A percentile compares a stretch with the other conserved stretches of the same genome.
These are phyloP conservation scores for Aselliscus stoliczkanus DNA, from an alignment of 2,797 vertebrate species.

Conservation along the genomic window DNA sequence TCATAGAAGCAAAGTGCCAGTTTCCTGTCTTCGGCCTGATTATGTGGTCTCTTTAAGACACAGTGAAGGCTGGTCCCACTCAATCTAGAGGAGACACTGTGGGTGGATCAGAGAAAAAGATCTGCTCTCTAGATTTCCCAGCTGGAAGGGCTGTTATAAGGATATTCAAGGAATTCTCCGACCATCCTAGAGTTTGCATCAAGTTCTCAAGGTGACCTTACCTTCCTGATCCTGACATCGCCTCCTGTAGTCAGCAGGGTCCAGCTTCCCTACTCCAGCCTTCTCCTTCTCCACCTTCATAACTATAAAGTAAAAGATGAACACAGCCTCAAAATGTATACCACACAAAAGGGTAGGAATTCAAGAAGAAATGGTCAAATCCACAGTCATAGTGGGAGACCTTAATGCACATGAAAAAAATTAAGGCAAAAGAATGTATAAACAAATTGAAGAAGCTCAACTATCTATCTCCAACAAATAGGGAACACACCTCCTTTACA, in stretches of 20 bases:
- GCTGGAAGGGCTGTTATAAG: neutral
- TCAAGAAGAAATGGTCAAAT: slow-evolving; percentile 4
- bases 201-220: slow-evolving; percentile 73
- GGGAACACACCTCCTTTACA: neutral
- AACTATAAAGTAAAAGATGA: slow-evolving; percentile 53
- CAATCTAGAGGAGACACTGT: neutral
- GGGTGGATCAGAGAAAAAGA: neutral
- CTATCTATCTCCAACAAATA: neutral
- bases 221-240: slow-evolving; percentile 90
- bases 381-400: neutral
- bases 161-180: neutral
- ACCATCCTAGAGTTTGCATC: neutral
- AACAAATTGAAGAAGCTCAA: neutral
- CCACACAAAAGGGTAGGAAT: neutral
- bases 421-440: neutral
- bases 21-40: neutral
- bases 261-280: slow-evolving; percentile 81
- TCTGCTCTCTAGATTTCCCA: neutral
- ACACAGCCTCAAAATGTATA: slow-evolving; percentile 25
- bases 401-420: neutral
- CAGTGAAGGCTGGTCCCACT: neutral
- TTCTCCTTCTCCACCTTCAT: slow-evolving; percentile 87
- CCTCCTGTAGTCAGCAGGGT: slow-evolving; percentile 81
- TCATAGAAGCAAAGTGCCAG: neutral
- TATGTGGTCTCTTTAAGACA: neutral